These are phyloP conservation scores for Daptonema setosum DNA, from an alignment of 2,888 invertebrate species.

Conservation along the genomic window DNA sequence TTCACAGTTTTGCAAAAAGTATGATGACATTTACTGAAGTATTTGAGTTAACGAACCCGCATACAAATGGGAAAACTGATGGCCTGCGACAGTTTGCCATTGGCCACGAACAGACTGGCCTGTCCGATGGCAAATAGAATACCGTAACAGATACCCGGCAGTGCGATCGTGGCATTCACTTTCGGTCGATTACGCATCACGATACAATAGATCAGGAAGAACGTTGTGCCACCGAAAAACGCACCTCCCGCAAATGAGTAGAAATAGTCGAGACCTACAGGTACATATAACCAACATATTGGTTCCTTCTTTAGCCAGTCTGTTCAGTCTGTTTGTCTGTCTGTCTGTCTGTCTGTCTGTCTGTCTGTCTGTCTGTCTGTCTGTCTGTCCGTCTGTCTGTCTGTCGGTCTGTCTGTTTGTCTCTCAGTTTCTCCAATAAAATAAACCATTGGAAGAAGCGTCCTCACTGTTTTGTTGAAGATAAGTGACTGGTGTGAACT, in stretches of 20 bases:
- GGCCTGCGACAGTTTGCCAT: neutral
- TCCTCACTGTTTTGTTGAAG: too few species aligned
- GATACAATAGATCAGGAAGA: neutral
- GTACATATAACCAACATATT: too few species aligned
- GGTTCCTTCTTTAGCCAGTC: too few species aligned
- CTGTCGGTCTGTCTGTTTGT: too few species aligned
- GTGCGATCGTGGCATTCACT: neutral
- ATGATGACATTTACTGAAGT: neutral
- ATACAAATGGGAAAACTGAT: neutral
- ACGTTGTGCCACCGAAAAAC: neutral
- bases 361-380: too few species aligned
- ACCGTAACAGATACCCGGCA: neutral
- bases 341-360: too few species aligned
- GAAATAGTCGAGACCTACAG: neutral
- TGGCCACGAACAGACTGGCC: neutral
- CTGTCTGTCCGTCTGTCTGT: too few species aligned
- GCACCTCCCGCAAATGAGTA: neutral
- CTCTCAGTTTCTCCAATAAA: too few species aligned
- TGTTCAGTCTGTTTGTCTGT: too few species aligned
- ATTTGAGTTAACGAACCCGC: neutral
- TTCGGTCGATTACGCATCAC: neutral
- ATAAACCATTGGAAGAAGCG: too few species aligned
- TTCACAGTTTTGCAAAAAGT: too few species aligned
- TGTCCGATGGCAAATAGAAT: neutral
- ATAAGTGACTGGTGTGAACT: too few species aligned